Evolutionary conservation across 1,140 invertebrate genomes (phyloP).

Genomic region (Papilio polytes): DNA sequence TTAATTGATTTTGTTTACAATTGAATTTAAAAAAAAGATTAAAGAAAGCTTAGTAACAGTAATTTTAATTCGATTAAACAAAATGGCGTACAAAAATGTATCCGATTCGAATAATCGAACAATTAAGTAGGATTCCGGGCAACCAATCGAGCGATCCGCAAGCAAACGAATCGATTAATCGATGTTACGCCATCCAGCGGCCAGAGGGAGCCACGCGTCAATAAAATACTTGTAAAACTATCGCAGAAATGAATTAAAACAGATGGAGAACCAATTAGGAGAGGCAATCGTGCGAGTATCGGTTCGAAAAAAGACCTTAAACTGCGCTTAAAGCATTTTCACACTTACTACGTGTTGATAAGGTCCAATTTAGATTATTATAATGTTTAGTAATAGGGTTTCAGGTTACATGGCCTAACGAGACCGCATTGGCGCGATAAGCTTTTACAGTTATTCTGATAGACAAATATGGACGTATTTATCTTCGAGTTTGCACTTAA

Average conservation of each 20-base stretch:
- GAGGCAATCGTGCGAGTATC: slow-evolving; percentile 80
- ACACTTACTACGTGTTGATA: slow-evolving; percentile 52
- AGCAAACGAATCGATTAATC: slow-evolving; percentile 80
- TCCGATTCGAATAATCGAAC: slow-evolving; percentile 54
- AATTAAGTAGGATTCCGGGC: slow-evolving; percentile 58
- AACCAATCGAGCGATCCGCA: slow-evolving; percentile 69
- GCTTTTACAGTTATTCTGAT: slow-evolving; percentile 76
- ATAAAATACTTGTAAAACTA: slow-evolving; percentile 83
- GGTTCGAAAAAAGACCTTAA: slow-evolving; percentile 72
- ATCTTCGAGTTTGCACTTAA: slow-evolving; percentile 74
- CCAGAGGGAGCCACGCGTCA: slow-evolving; percentile 79
- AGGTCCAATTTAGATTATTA: slow-evolving; percentile 53
- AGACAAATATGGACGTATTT: slow-evolving; percentile 83
- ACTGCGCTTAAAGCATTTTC: slow-evolving; percentile 48
- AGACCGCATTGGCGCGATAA: slow-evolving; percentile 69
- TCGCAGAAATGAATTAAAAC: slow-evolving; percentile 82
- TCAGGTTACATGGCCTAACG: slow-evolving; percentile 77
- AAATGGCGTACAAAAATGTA: slow-evolving; percentile 24
- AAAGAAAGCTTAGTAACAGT: background rate
- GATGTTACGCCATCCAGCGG: slow-evolving; percentile 65
- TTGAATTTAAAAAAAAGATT: background rate
- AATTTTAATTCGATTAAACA: slow-evolving; percentile 16
- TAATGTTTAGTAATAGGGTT: slow-evolving; percentile 65
- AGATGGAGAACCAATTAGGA: slow-evolving; percentile 82
- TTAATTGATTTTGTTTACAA: slow-evolving; percentile 11